phyloP scores from a whole-genome alignment of 64 coral and sea anemone genomes.

The Montipora cactus region DNA sequence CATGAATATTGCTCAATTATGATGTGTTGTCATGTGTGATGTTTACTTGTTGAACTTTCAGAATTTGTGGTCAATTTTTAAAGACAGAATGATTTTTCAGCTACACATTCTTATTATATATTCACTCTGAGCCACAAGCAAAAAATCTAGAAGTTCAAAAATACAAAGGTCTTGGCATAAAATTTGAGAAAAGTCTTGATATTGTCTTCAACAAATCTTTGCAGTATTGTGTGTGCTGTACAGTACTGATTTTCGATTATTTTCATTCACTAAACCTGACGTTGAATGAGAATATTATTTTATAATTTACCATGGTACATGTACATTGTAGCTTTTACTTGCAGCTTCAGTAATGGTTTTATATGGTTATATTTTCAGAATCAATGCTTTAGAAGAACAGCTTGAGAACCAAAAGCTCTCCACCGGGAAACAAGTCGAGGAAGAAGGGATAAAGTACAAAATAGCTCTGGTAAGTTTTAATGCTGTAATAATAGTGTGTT shows the following conservation, averaged over 20 bases:
- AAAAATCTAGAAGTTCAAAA: too few relatives aligned
- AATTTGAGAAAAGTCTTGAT: not conserved
- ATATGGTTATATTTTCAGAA: conserved; percentile 59
- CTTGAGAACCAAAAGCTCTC: conserved; percentile 82
- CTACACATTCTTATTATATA: too few relatives aligned
- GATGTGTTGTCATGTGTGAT: not conserved
- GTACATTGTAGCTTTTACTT: not conserved
- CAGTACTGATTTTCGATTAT: not conserved
- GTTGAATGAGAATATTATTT: too few relatives aligned
- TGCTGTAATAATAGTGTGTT: not conserved
- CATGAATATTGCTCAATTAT: not conserved
- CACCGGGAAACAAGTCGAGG: conserved; percentile 84
- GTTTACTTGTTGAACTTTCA: not conserved
- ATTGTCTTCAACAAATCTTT: not conserved
- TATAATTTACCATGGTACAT: too few relatives aligned
- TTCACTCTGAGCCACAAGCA: too few relatives aligned
- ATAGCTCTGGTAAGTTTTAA: conserved; percentile 80
- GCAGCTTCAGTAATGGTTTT: not conserved
- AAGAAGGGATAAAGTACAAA: conserved; percentile 87
- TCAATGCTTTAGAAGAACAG: conserved; percentile 97
- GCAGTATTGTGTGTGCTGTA: not conserved
- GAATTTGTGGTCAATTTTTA: not conserved
- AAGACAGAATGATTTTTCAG: too few relatives aligned
- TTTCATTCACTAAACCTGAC: too few relatives aligned
- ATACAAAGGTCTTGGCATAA: not conserved